Evolutionary conservation across 2,797 vertebrate genomes (phyloP), one percentile per base, ranked within the genome.

Genomic region (Onychomys leucogaster): DNA sequence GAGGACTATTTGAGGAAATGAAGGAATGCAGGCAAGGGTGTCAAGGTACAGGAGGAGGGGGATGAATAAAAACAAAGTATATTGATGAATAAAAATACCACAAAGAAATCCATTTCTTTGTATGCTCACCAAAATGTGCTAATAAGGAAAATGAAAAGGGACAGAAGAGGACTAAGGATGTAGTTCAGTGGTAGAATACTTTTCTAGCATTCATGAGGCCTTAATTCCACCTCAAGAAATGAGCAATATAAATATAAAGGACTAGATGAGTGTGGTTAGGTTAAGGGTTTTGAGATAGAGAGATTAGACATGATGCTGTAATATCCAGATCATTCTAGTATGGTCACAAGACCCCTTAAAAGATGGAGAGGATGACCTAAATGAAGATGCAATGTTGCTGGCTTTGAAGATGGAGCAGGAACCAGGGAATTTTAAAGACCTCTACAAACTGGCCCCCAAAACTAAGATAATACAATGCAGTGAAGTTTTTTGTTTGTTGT

Each of bases 371-470:
- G 14, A 13, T 91, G 65, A 63, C 17, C 67, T 69, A 82, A 32
- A 63, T 6, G 78, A 90, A 93, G 57, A 90, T 83, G n/a, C 4
- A 46, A 7, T 90, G 29, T 27, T 52, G 32, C 32, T 82, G 46
- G 52, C 27, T 92, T 92, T 93, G 46, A 91, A 87, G 80, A 88
- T 89, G n/a, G 65, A 95, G 12, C 25, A 85, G 32, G 82, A 91
- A 3, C 21, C 49, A 73, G 89, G 29, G 32, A 93, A 81, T 76
- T 5, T 55, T 76, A n/a, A 34, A 81, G 32, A 12, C 29, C 41
- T 43, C 61, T 91, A 63, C 6, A 89, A 91, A 43, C n/a, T 89
- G 43, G 13, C 12, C 41, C n/a, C 69, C n/a, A 6, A n/a, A 49
- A 21, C 34, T 75, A 69, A 84, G 41, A 65, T 34, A 87, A 90